Conservation (phyloP, 2,888 invertebrate species). For the Teleogryllus oceanicus region DNA sequence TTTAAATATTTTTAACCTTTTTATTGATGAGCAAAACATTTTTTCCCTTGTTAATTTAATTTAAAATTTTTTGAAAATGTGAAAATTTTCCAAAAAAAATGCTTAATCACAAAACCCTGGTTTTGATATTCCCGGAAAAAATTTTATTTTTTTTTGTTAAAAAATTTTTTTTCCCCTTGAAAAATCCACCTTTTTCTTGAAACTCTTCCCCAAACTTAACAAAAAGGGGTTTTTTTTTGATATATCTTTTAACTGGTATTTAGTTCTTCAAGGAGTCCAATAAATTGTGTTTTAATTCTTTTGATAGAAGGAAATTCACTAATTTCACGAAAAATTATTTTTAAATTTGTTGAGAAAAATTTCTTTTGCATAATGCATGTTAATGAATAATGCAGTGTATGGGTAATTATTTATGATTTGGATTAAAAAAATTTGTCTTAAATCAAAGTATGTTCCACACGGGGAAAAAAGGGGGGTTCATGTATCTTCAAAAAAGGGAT, state of each 20-base stretch:
- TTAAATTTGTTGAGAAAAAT: not conserved
- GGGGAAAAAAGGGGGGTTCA: no score
- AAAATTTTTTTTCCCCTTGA: not conserved
- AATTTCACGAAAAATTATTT: constrained; percentile 4
- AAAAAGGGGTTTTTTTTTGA: not conserved
- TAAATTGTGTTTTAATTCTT: not conserved
- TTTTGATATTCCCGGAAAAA: no score
- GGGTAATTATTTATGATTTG: not conserved
- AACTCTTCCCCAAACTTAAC: not conserved
- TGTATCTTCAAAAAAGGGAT: no score
- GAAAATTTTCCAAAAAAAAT: no score
- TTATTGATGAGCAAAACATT: no score
- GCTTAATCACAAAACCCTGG: no score
- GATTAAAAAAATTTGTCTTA: not conserved
- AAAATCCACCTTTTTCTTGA: not conserved
- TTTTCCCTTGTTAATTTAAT: no score
- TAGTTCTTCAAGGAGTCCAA: not conserved
- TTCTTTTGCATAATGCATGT: not conserved
- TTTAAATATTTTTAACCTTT: no score
- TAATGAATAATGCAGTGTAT: not conserved
- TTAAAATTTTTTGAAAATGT: no score
- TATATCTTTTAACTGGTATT: no score
- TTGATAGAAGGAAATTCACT: not conserved
- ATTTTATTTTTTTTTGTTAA: no score
- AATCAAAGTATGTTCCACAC: no score